These are phyloP conservation scores for Pheosia gnoma DNA, from an alignment of 2,888 invertebrate genomes.

Conservation along the genomic window DNA sequence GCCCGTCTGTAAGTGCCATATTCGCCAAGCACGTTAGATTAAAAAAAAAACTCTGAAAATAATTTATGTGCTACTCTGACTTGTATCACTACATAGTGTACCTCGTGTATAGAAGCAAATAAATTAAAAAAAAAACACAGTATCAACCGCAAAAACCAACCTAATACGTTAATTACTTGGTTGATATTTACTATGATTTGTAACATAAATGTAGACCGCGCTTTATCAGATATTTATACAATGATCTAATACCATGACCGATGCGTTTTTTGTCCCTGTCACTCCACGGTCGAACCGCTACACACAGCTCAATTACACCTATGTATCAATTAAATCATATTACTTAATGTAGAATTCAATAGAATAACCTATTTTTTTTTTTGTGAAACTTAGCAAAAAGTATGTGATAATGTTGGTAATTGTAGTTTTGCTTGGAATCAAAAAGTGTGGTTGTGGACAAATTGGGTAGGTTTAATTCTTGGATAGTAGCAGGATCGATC, in stretches of 20 bases:
- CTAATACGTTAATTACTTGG: too few relatives aligned
- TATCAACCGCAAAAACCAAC: too few relatives aligned
- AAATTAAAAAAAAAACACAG: too few relatives aligned
- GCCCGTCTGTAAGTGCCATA: too few relatives aligned
- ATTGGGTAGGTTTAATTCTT: not conserved
- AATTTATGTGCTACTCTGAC: too few relatives aligned
- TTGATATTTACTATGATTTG: too few relatives aligned
- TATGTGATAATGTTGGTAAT: not conserved
- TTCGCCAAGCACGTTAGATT: too few relatives aligned
- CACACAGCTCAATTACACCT: constrained; percentile 2
- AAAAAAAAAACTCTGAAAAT: too few relatives aligned
- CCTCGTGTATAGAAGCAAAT: too few relatives aligned
- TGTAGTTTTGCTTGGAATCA: too few relatives aligned
- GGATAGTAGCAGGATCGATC: not conserved
- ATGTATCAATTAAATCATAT: constrained; percentile 2
- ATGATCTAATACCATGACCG: constrained; percentile 6
- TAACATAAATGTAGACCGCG: not conserved
- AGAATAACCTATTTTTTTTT: not conserved
- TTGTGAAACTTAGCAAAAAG: not conserved
- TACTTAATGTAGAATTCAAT: not conserved
- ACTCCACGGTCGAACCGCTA: not conserved
- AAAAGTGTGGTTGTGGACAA: not conserved
- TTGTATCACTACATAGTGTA: too few relatives aligned
- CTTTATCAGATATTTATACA: not conserved
- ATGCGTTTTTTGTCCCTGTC: not conserved